Evolutionary conservation across 2,888 invertebrate species (phyloP).

Genomic region (Tetragonisca angustula): DNA sequence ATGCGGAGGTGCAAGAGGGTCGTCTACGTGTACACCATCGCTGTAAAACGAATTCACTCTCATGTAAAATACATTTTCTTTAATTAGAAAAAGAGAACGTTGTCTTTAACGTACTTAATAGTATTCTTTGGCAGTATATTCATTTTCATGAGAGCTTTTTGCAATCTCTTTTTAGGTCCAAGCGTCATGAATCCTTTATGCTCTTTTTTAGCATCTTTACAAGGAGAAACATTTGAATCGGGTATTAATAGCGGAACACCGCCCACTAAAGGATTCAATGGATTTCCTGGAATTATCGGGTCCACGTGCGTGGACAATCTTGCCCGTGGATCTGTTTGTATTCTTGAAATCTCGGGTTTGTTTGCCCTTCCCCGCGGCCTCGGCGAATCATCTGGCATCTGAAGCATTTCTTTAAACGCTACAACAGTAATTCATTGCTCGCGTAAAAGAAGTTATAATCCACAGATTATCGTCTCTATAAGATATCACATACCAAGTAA

Average conservation of each 20-base stretch:
- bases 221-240: constrained; percentile 82
- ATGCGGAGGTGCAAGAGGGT: constrained; percentile 85
- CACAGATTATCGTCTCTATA: constrained; percentile 16
- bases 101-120: constrained; percentile 85
- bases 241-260: constrained; percentile 80
- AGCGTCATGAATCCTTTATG: constrained; percentile 93
- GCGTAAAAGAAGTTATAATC: constrained; percentile 35
- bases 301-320: constrained; percentile 92
- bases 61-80: constrained; percentile 31
- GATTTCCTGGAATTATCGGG: constrained; percentile 83
- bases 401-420: constrained; percentile 89
- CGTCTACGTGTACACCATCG: constrained; percentile 88
- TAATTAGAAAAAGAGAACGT: too few relatives aligned
- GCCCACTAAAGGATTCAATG: constrained; percentile 77
- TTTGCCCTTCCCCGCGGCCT: constrained; percentile 87
- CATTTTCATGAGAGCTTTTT: constrained; percentile 94
- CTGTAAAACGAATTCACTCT: constrained; percentile 76
- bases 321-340: constrained; percentile 88
- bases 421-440: constrained; percentile 59
- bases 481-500: constrained; percentile 87
- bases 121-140: constrained; percentile 94
- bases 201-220: constrained; percentile 87
- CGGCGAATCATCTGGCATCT: constrained; percentile 92
- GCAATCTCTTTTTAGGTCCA: constrained; percentile 93
- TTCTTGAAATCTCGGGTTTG: constrained; percentile 84